A percentile compares a stretch with the other conserved stretches of the same genome.
phyloP scores from a whole-genome alignment of 1,140 invertebrate species.

The Dermatophagoides farinae region DNA sequence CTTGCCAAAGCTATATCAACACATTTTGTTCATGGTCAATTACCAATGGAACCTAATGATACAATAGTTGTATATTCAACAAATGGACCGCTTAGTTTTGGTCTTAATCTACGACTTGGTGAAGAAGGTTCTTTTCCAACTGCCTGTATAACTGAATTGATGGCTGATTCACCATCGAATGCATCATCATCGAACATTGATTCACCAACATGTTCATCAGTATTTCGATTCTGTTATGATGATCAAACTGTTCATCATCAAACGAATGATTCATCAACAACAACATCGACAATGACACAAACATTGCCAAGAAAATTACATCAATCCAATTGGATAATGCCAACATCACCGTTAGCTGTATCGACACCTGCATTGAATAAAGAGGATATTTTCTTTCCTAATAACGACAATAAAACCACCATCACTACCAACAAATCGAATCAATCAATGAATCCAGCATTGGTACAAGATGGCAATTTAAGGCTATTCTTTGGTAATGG shows the following conservation, averaged over 20 bases:
- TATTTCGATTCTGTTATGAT: not conserved
- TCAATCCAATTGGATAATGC: not conserved
- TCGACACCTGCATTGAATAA: slow-evolving; percentile 2
- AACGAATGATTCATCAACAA: no score
- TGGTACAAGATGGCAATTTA: not conserved
- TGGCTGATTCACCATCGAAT: not conserved
- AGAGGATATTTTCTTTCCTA: no score
- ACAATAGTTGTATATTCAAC: slow-evolving; percentile 19
- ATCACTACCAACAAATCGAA: not conserved
- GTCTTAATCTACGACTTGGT: slow-evolving; percentile 19
- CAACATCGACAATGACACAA: not conserved
- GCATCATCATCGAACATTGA: slow-evolving; percentile 2
- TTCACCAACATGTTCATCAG: not conserved
- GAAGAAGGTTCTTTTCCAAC: slow-evolving; percentile 20
- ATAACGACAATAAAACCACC: no score
- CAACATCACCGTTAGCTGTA: slow-evolving; percentile 1
- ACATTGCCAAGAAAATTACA: not conserved
- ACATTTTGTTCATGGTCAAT: slow-evolving; percentile 13
- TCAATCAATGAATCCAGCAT: not conserved
- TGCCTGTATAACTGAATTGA: slow-evolving; percentile 18
- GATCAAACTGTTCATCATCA: not conserved
- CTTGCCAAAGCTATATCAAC: slow-evolving; percentile 2
- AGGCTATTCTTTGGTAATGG: not conserved
- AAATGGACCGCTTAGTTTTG: slow-evolving; percentile 15
- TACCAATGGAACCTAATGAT: slow-evolving; percentile 19